Evolutionary conservation across 2,113 vertebrate species (phyloP).

Genomic region (Lethenteron camtschaticum): DNA sequence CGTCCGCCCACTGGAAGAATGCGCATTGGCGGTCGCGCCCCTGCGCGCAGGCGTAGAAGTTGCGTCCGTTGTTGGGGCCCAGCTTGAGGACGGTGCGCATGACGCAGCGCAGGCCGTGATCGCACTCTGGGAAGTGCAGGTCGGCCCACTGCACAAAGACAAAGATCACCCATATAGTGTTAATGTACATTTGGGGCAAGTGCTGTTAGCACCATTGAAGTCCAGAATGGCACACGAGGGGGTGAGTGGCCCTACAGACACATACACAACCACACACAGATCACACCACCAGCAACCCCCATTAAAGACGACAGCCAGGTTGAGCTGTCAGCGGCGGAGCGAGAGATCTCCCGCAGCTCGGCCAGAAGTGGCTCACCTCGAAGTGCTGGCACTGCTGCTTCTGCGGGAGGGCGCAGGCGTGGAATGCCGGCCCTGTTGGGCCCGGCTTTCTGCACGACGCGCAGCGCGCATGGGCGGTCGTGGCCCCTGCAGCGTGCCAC

Average conservation of each 20-base stretch:
- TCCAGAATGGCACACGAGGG: too few species aligned
- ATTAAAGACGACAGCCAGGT: too few species aligned
- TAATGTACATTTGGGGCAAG: too few species aligned
- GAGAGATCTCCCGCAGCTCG: too few species aligned
- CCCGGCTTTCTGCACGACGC: conserved; percentile 50
- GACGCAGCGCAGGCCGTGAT: conserved; percentile 43
- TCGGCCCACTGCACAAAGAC: conserved; percentile 53
- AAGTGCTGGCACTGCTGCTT: conserved; percentile 48
- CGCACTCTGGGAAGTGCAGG: conserved; percentile 49
- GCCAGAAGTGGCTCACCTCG: conserved; percentile 27
- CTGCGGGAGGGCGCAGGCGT: conserved; percentile 43
- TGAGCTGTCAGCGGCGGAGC: too few species aligned
- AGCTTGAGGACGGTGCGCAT: conserved; percentile 69
- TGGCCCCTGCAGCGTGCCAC: conserved; percentile 36
- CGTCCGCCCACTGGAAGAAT: conserved; percentile 64
- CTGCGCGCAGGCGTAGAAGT: conserved; percentile 52
- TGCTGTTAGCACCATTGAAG: too few species aligned
- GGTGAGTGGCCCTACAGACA: too few species aligned
- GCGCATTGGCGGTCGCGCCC: conserved; percentile 46
- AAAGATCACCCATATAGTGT: too few species aligned
- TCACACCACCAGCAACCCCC: too few species aligned
- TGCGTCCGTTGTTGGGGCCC: conserved; percentile 64
- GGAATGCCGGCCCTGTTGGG: conserved; percentile 72
- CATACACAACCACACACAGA: too few species aligned
- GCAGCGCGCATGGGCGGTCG: conserved; percentile 26